Base-by-base conservation (phyloP, 2,888 invertebrate genomes). In the Gymnocheta viridis region DNA sequence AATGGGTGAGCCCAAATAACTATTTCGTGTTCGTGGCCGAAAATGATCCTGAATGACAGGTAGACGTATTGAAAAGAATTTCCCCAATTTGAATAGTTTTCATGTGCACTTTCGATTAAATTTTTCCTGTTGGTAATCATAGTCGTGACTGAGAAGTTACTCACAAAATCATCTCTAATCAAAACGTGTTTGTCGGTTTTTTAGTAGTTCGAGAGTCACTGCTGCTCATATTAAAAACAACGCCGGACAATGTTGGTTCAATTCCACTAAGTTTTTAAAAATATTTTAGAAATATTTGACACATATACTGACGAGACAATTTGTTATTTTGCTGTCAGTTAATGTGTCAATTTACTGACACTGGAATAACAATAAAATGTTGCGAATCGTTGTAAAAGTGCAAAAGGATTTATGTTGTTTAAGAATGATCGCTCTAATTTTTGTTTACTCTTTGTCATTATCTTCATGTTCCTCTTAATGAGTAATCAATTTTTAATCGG, bases 401-500 rank as follows among this genome's bases (percentile, higher is more conserved):
- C 64, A 32, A 29, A 56, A 54, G 27, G 54, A 54, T 54, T 54
- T 54, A 54, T 27, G 27, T 6, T 56, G n/a, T n/a, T n/a, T n/a
- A n/a, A n/a, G n/a, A n/a, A n/a, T n/a, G n/a, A n/a, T n/a, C n/a
- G n/a, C n/a, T n/a, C n/a, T n/a, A n/a, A n/a, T 7, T 2, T 17
- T 19, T 56, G 4, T 29, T 54, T 12, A 24, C 14, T 14, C 58
- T 64, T 12, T 54, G 17, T 19, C 38, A 27, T 47, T 29, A 27
- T 22, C n/a, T 22, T 14, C 12, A 47, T 60, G 9, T 29, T 62
- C 35, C 56, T 32, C 38, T 69, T 32, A 24, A 87, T 89, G 89
- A 90, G 88, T 89, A 90, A 89, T 88, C 87, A 87, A 86, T 82
- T 88, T 89, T 89, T 89, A 87, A 87, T 87, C 82, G 86, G 88